Conservation (phyloP, 2,797 vertebrate genomes). For the Silurus lanzhouensis region DNA sequence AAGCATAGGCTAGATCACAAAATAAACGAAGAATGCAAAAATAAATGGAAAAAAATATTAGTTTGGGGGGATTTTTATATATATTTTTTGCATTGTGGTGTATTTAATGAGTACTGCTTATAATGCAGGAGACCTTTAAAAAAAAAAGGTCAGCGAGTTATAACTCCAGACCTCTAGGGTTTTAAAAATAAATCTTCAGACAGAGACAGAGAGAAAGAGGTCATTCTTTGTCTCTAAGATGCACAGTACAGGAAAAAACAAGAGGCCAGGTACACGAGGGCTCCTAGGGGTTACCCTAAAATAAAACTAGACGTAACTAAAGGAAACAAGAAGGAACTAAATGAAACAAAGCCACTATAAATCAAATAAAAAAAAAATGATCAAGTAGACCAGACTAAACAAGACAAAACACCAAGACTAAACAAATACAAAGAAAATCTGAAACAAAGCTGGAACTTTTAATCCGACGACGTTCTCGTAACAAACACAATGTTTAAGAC, state of each 20-base stretch:
- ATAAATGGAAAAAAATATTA: neutral
- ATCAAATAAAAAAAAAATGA: neutral
- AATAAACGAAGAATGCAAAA: neutral
- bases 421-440: neutral
- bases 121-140: slow-evolving; percentile 80
- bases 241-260: neutral
- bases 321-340: neutral
- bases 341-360: neutral
- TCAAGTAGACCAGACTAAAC: slow-evolving; percentile 2
- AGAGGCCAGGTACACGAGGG: neutral
- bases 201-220: slow-evolving; percentile 65
- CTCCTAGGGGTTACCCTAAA: neutral
- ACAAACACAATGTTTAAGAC: neutral
- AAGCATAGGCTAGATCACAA: neutral
- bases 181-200: slow-evolving; percentile 79
- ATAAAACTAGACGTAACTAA: neutral
- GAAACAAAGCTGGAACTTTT: neutral
- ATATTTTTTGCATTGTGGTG: slow-evolving; percentile 61
- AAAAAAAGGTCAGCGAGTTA: slow-evolving; percentile 81
- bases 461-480: neutral
- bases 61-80: neutral
- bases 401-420: neutral
- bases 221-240: neutral
- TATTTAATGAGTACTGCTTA: slow-evolving; percentile 79
- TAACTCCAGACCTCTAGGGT: slow-evolving; percentile 73